Percentiles rank a stretch among this genome's conserved stretches.
These are phyloP conservation scores for Andrena flavipes DNA, from an alignment of 2,888 invertebrate genomes.

Conservation along the genomic window DNA sequence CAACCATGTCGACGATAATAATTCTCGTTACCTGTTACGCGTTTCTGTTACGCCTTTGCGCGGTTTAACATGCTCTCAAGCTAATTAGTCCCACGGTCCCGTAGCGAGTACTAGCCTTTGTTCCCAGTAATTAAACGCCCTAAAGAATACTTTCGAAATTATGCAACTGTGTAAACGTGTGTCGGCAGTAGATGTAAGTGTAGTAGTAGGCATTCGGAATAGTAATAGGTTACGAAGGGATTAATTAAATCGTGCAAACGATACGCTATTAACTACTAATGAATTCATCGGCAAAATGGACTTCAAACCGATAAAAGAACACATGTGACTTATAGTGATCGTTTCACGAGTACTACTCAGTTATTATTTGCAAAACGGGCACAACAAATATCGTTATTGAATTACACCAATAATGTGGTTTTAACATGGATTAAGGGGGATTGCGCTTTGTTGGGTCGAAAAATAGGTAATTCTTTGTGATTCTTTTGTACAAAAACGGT, in stretches of 20 bases:
- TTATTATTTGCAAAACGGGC: too few species aligned
- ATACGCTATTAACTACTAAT: too few species aligned
- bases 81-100: conserved; percentile 56
- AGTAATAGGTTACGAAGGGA: not conserved
- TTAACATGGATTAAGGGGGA: too few species aligned
- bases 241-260: not conserved
- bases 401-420: too few species aligned
- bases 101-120: conserved; percentile 34
- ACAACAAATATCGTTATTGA: too few species aligned
- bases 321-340: too few species aligned
- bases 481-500: too few species aligned
- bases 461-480: too few species aligned
- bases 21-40: conserved; percentile 57
- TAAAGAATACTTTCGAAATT: conserved; percentile 36
- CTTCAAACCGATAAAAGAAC: too few species aligned
- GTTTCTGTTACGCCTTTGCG: conserved; percentile 47
- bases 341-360: too few species aligned
- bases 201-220: not conserved
- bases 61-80: conserved; percentile 49
- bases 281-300: too few species aligned
- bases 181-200: not conserved
- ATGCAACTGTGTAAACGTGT: not conserved
- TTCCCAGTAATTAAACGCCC: conserved; percentile 44
- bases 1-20: conserved; percentile 26
- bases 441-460: too few species aligned